phyloP scores from a whole-genome alignment of 2,888 invertebrate genomes.

The Meghimatium bilineatum region DNA sequence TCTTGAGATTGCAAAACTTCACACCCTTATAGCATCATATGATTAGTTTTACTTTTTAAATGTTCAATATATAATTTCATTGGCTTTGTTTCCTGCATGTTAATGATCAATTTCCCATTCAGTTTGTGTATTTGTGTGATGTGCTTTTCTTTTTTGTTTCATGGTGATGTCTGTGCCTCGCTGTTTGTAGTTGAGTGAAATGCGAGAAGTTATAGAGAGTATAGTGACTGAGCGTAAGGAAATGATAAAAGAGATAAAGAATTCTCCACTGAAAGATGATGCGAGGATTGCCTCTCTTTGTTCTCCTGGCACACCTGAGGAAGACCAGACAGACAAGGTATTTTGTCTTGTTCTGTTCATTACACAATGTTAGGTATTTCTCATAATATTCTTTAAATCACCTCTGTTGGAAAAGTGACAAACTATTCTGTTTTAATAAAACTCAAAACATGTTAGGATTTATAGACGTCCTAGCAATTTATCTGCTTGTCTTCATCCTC shows the following conservation, averaged over 20 bases:
- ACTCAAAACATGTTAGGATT: too few relatives aligned
- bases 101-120: not conserved
- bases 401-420: too few relatives aligned
- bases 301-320: constrained; percentile 44
- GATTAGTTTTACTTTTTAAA: too few relatives aligned
- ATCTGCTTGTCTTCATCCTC: too few relatives aligned
- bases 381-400: too few relatives aligned
- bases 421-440: too few relatives aligned
- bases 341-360: not conserved
- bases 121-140: constrained; percentile 15
- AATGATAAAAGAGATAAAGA: constrained; percentile 52
- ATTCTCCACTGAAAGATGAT: constrained; percentile 45
- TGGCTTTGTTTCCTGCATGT: not conserved
- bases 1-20: too few relatives aligned
- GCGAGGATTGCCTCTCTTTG: constrained; percentile 35
- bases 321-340: constrained; percentile 50
- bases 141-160: constrained; percentile 11
- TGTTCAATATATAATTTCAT: too few relatives aligned
- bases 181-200: constrained; percentile 67
- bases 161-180: not conserved
- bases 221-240: constrained; percentile 76
- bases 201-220: constrained; percentile 75
- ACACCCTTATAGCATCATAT: too few relatives aligned
- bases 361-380: not conserved
- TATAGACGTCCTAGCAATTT: too few relatives aligned